Conservation (phyloP, 1,140 invertebrate species). For the Lanistes nyassanus region DNA sequence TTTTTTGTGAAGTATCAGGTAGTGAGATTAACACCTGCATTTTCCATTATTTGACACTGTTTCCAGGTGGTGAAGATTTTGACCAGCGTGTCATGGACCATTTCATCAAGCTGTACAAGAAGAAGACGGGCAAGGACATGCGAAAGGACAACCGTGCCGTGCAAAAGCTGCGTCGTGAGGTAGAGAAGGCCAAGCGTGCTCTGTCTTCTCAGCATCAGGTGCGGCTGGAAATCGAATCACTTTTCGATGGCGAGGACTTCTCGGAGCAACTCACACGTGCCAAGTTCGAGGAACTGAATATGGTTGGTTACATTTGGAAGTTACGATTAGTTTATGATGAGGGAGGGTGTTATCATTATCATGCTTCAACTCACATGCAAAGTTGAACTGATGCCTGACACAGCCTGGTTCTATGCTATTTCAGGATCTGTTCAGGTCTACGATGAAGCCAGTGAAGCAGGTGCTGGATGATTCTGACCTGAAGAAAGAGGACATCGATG, state of each 20-base stretch:
- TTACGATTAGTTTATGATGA: no score
- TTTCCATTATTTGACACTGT: neutral
- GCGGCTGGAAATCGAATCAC: constrained; percentile 98
- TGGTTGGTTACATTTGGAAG: constrained; percentile 73
- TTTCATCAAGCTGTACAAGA: constrained; percentile 98
- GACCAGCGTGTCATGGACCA: constrained; percentile 99
- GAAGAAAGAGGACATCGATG: constrained; percentile 98
- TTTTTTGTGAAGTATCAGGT: no score
- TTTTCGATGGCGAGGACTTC: constrained; percentile 99
- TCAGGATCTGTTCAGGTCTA: constrained; percentile 94
- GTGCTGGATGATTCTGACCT: constrained; percentile 96
- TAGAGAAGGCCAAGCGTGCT: constrained; percentile 97
- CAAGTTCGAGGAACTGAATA: constrained; percentile 99
- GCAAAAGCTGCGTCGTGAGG: constrained; percentile 95
- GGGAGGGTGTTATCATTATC: no score
- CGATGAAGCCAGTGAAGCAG: constrained; percentile 90
- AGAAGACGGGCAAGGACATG: constrained; percentile 98
- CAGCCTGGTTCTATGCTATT: constrained; percentile 22
- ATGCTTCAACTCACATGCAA: no score
- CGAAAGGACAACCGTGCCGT: constrained; percentile 93
- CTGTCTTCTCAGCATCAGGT: constrained; percentile 95
- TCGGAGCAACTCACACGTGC: constrained; percentile 98
- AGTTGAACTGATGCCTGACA: no score
- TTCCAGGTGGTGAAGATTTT: constrained; percentile 93
- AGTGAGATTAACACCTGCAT: no score